These are phyloP conservation scores for Caradrina clavipalpis DNA, from an alignment of 2,888 invertebrate species.

Conservation along the genomic window DNA sequence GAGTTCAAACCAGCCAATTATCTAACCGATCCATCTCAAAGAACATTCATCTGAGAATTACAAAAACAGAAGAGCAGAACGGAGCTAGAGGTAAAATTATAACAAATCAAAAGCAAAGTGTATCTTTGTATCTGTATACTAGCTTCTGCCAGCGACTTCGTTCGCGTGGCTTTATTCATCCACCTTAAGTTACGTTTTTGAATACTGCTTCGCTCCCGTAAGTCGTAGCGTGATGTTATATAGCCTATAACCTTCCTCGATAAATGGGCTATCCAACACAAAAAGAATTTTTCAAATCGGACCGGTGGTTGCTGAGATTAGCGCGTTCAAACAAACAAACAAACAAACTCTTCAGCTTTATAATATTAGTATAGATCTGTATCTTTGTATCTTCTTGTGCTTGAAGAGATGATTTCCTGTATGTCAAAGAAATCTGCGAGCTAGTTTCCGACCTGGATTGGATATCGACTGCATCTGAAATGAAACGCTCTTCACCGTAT, in stretches of 20 bases:
- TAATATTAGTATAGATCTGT: too few species aligned
- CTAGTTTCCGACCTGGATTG: slow-evolving; percentile 67
- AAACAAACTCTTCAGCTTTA: too few species aligned
- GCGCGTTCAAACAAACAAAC: too few species aligned
- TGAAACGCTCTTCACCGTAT: slow-evolving; percentile 62
- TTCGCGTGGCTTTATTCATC: too few species aligned
- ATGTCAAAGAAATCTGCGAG: slow-evolving; percentile 70
- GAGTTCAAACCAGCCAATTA: slow-evolving; percentile 32
- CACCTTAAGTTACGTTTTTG: too few species aligned
- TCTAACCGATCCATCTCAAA: slow-evolving; percentile 38
- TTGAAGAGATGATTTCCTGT: slow-evolving; percentile 72
- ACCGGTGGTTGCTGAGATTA: too few species aligned
- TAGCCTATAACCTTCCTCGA: too few species aligned
- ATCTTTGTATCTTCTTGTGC: slow-evolving; percentile 33
- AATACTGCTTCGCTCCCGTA: too few species aligned
- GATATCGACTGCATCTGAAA: slow-evolving; percentile 72
- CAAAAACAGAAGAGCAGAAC: slow-evolving; percentile 28
- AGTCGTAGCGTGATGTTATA: too few species aligned
- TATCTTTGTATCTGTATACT: slow-evolving; percentile 33
- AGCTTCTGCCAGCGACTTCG: too few species aligned
- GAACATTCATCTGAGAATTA: slow-evolving; percentile 27
- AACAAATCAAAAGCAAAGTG: slow-evolving; percentile 51
- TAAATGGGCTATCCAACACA: too few species aligned
- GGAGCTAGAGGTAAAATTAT: slow-evolving; percentile 43
- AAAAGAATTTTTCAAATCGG: too few species aligned